Conservation (phyloP, 2,113 vertebrate genomes). For the Lonchura striata region DNA sequence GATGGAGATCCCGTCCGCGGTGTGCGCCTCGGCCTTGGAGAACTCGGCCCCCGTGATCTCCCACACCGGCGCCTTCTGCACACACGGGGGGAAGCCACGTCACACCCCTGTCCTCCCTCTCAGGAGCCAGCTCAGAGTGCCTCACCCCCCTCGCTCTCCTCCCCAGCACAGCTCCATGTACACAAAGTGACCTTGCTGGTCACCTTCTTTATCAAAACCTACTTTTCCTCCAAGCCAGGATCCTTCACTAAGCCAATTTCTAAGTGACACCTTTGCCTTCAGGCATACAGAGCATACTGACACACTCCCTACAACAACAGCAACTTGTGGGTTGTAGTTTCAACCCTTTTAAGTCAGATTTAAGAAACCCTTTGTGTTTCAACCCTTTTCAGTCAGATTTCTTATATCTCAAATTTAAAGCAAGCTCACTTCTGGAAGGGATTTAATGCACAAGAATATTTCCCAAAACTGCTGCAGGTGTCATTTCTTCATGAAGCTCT, state of each 20-base stretch:
- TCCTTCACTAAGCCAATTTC: not conserved
- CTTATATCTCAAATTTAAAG: not conserved
- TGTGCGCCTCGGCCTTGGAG: conserved; percentile 94
- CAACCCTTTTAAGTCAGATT: not conserved
- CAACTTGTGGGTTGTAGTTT: not conserved
- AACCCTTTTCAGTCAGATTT: not conserved
- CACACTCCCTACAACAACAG: not conserved
- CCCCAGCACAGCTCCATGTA: accelerated
- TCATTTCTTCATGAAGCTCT: not conserved
- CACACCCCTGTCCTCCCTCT: not conserved
- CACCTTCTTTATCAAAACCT: not conserved
- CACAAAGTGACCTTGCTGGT: not conserved
- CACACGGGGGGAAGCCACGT: not conserved
- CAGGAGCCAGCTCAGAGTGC: accelerated
- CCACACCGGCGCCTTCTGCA: conserved; percentile 91
- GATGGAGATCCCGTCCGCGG: conserved; percentile 96
- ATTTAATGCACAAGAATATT: not conserved
- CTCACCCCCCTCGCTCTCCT: accelerated
- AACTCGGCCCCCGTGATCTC: conserved; percentile 98
- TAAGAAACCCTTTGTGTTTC: not conserved
- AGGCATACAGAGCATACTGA: not conserved
- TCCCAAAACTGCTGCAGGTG: conserved; percentile 17
- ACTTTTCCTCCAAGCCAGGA: not conserved
- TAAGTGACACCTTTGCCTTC: not conserved
- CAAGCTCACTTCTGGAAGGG: conserved; percentile 15